phyloP scores from a whole-genome alignment of 2,888 invertebrate genomes.

The Dryadula phaetusa region DNA sequence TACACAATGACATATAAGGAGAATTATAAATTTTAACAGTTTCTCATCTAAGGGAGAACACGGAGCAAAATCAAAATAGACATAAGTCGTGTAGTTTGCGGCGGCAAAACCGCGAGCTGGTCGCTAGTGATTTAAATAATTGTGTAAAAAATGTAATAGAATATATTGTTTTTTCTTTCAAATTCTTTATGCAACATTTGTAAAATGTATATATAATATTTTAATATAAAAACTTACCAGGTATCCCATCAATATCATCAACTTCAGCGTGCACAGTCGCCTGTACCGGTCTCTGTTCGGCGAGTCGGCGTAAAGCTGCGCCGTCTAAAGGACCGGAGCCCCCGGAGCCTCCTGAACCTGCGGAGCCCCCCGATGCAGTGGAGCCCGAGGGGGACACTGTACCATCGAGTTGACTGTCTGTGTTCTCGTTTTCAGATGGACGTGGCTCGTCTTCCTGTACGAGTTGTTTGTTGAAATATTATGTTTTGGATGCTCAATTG shows the following conservation, averaged over 20 bases:
- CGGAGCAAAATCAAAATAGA: too few species aligned
- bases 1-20: too few species aligned
- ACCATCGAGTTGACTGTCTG: constrained; percentile 33
- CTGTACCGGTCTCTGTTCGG: constrained; percentile 51
- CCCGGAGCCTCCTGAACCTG: constrained; percentile 80
- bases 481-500: too few species aligned
- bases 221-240: constrained; percentile 52
- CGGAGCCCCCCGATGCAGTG: constrained; percentile 72
- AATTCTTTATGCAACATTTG: too few species aligned
- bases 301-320: constrained; percentile 89
- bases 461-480: not conserved
- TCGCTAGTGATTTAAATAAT: too few species aligned
- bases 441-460: constrained; percentile 9
- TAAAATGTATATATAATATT: not conserved
- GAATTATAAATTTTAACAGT: too few species aligned
- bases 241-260: constrained; percentile 65
- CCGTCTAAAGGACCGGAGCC: constrained; percentile 93
- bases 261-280: constrained; percentile 43
- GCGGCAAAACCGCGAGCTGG: too few species aligned
- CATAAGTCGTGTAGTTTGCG: too few species aligned
- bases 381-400: constrained; percentile 56
- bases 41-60: too few species aligned
- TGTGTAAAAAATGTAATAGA: too few species aligned
- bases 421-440: constrained; percentile 9
- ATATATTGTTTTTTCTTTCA: too few species aligned